Conservation (phyloP, 2,888 invertebrate species). For the Anaspis maculata region DNA sequence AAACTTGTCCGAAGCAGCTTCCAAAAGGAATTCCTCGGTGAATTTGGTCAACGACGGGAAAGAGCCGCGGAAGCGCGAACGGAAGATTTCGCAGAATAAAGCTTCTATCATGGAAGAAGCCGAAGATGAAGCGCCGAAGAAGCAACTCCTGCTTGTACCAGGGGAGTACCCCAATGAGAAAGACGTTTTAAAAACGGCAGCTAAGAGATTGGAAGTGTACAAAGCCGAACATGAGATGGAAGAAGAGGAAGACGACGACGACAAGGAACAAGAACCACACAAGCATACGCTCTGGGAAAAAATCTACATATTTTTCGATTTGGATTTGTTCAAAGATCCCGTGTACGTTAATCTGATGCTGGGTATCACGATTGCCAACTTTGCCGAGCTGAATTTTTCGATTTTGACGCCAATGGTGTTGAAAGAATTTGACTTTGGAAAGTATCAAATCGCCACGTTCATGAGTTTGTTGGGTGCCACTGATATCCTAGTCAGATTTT, state of each 20-base stretch:
- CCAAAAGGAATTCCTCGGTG: constrained; percentile 14
- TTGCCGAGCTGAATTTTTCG: constrained; percentile 65
- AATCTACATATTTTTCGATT: constrained; percentile 58
- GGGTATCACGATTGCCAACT: constrained; percentile 62
- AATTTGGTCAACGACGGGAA: constrained; percentile 16
- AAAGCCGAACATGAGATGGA: constrained; percentile 20
- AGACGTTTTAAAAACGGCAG: constrained; percentile 50
- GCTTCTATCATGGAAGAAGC: constrained; percentile 24
- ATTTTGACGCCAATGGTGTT: constrained; percentile 65
- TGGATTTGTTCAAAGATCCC: constrained; percentile 59
- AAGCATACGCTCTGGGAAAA: constrained; percentile 47
- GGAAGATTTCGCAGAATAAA: constrained; percentile 21
- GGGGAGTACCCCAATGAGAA: constrained; percentile 39
- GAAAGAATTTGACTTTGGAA: constrained; percentile 55
- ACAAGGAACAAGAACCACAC: constrained; percentile 15
- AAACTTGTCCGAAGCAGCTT: constrained; percentile 26
- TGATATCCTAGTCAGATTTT: constrained; percentile 57
- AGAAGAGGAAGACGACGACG: constrained; percentile 10
- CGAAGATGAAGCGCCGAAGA: constrained; percentile 12
- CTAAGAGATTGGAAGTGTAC: constrained; percentile 47
- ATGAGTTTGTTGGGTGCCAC: constrained; percentile 62
- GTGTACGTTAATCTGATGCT: constrained; percentile 63
- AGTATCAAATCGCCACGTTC: constrained; percentile 54
- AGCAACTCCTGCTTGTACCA: constrained; percentile 1
- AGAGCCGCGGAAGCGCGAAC: constrained; percentile 19